Base-by-base conservation (phyloP, 2,888 invertebrate species). In the Ceramica pisi region DNA sequence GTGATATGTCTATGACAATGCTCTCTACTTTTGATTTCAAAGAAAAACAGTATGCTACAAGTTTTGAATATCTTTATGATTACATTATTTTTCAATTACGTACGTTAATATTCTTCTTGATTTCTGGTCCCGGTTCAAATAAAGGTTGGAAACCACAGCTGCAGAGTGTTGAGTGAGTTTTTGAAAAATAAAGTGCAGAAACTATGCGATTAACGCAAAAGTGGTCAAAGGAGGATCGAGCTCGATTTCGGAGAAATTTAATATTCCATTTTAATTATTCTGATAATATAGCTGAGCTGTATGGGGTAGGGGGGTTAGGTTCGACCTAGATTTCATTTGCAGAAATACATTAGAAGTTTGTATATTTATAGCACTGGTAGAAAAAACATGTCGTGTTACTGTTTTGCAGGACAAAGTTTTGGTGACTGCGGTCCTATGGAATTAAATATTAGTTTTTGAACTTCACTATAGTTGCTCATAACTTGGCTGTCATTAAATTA, bases 191-290 rank as follows among this genome's bases (percentile, higher is more conserved):
- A 35, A 51, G 14, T 16, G 2, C 9, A 31, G 35, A 46, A 74
- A 73, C 44, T 51, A 63, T 48, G n/a, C 41, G 6, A 21, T 2
- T 41, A 60, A 38, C 6, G 16, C 41, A 26, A 74, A 59, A 59
- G 1, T 9, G 31, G 23, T 74, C 46, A 73, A 67, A 74, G 38
- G 38, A 75, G 60, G 41, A 35, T 7, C 12, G n/a, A 38, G 60
- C 55, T 61, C 31, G 10, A 53, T 50, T 74, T 75, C 61, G 31
- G 35, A 61, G 60, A 75, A 73, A 67, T 75, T 48, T 38, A 31
- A 74, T 59, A n/a, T 50, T 50, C 44, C 44, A 50, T 61, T 75
- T 74, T 75, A 73, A 59, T 67, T 73, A 75, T 68, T 44, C 19
- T 44, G 48, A 48, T 23, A 55, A 44, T 14, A 56, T 38, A n/a